phyloP scores from a whole-genome alignment of 1,140 invertebrate species.

The Procambarus clarkii region DNA sequence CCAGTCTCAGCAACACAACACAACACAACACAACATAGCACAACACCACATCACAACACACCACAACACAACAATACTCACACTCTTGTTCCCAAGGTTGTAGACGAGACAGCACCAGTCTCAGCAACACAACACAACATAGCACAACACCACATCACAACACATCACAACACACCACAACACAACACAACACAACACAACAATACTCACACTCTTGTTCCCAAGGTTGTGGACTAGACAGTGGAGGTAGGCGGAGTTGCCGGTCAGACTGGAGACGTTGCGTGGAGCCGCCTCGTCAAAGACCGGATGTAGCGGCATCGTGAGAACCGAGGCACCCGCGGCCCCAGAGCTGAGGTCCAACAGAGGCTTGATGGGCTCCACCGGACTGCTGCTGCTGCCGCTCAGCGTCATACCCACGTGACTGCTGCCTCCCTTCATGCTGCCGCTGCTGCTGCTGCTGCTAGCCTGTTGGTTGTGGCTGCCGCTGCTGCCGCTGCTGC shows the following conservation, averaged over 20 bases:
- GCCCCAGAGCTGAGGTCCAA: slow-evolving; percentile 7
- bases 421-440: not conserved
- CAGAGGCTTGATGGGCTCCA: slow-evolving; percentile 40
- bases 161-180: too few species aligned
- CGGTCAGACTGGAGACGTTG: slow-evolving; percentile 39
- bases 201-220: slow-evolving; percentile 43
- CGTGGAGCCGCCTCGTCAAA: slow-evolving; percentile 38
- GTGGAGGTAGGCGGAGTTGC: slow-evolving; percentile 44
- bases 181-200: too few species aligned
- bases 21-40: too few species aligned
- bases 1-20: too few species aligned
- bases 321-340: not conserved
- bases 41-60: too few species aligned
- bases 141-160: too few species aligned
- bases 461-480: not conserved
- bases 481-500: not conserved
- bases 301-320: slow-evolving; percentile 15
- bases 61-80: too few species aligned
- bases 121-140: too few species aligned
- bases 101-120: too few species aligned
- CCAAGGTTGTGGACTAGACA: slow-evolving; percentile 38
- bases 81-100: too few species aligned
- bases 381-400: slow-evolving; percentile 28
- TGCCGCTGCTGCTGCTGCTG: slow-evolving; percentile 4
- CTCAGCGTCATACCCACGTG: not conserved